Conservation (phyloP, 2,888 invertebrate species). For the Caenorhabditis imperialis region DNA sequence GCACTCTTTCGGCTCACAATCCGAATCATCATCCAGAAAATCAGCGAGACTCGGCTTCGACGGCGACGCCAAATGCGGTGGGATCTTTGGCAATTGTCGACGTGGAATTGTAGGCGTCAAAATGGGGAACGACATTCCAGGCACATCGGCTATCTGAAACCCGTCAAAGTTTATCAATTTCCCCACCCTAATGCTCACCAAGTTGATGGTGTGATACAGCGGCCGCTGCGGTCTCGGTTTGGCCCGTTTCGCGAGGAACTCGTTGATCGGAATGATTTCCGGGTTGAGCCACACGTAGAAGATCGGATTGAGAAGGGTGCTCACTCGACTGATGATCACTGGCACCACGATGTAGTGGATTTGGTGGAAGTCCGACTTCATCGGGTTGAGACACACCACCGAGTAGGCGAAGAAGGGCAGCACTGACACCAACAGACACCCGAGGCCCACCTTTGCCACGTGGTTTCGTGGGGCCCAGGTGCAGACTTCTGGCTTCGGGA, state of each 20-base stretch:
- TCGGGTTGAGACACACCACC: slow-evolving; percentile 66
- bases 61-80: slow-evolving; percentile 66
- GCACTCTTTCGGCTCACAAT: slow-evolving; percentile 44
- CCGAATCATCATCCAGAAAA: slow-evolving; percentile 36
- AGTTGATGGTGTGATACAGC: slow-evolving; percentile 67
- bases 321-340: slow-evolving; percentile 58
- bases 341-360: slow-evolving; percentile 56
- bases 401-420: slow-evolving; percentile 67
- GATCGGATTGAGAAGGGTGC: slow-evolving; percentile 65
- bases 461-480: slow-evolving; percentile 65
- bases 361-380: slow-evolving; percentile 60
- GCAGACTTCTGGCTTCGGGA: slow-evolving; percentile 39
- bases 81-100: slow-evolving; percentile 67
- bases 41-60: slow-evolving; percentile 45
- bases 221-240: slow-evolving; percentile 61
- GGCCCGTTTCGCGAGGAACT: slow-evolving; percentile 57
- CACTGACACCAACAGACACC: slow-evolving; percentile 64
- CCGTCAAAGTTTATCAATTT: background rate
- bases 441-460: slow-evolving; percentile 66
- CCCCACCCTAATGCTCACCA: slow-evolving; percentile 38
- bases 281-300: slow-evolving; percentile 69
- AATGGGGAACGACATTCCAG: slow-evolving; percentile 66
- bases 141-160: slow-evolving; percentile 56
- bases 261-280: slow-evolving; percentile 65
- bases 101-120: slow-evolving; percentile 67